Base-by-base conservation (phyloP, 1,140 invertebrate genomes). In the Neuroterus valhalla region DNA sequence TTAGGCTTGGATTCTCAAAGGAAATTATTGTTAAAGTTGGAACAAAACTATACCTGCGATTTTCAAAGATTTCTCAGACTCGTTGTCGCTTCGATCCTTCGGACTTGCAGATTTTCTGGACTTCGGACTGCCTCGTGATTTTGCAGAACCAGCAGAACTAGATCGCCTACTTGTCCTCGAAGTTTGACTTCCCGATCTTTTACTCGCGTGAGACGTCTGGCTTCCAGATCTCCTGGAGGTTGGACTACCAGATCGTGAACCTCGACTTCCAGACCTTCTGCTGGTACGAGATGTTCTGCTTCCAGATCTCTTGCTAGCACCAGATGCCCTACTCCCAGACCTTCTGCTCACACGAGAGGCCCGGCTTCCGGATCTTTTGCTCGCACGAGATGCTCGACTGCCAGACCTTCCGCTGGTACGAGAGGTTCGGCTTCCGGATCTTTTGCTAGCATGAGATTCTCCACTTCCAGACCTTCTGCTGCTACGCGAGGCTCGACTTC, bases 101-200 rank as follows among this genome's bases (percentile, higher is more conserved):
- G 90, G 89, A 70, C 89, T 91, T 3, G 87, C 88, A 67, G 89
- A 89, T 72, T 85, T 89, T 44, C 72, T 76, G 8, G 79, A 80
- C n/a, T 62, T 76, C 67, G 76, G 44, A 44, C 74, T 70, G 17
- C 67, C 68, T 12, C 72, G 73, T 81, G 68, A 42, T 42, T 80
- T 79, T 62, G 81, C 31, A 38, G 31, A 38, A 38, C 31, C 31
- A 8, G 31, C 31, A 75, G 31, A 82, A 50, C 80, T 73, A 5
- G 81, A 87, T 70, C 78, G 81, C 8, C 67, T 78, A 66, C 82
- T 84, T 46, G 77, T 73, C 14, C 72, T 62, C 23, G 86, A 89
- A 80, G 91, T 91, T 19, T 91, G 91, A 43, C 92, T 91, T 71
- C 92, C 92, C 3, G 92, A 92, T 68, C 91, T 86, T 74, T 91